phyloP scores from a whole-genome alignment of 2,888 invertebrate genomes.

The Alitta virens region DNA sequence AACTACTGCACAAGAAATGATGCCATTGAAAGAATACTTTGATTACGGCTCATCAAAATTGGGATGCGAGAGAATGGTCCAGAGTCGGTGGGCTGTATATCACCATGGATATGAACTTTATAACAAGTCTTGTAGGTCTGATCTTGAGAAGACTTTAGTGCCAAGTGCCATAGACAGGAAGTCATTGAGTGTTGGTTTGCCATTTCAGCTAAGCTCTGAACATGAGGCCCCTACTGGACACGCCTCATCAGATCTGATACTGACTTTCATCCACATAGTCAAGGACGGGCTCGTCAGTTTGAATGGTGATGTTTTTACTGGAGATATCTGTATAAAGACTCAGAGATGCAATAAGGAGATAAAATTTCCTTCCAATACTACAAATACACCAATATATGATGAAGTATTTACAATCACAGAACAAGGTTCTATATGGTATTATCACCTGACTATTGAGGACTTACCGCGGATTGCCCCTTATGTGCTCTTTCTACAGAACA shows the following conservation, averaged over 20 bases:
- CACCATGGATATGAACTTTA: conserved; percentile 10
- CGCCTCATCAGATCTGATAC: not conserved
- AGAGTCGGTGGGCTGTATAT: conserved; percentile 2
- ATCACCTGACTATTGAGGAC: conserved; percentile 15
- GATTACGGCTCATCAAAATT: not conserved
- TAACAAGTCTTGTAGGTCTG: conserved; percentile 4
- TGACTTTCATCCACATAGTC: conserved; percentile 11
- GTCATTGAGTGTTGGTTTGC: conserved; percentile 2
- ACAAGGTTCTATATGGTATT: conserved; percentile 13
- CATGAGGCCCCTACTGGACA: not conserved
- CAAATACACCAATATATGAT: conserved; percentile 6
- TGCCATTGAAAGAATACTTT: conserved; percentile 1
- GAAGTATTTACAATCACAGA: conserved; percentile 13
- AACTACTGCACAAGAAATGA: not conserved
- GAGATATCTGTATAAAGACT: conserved; percentile 2
- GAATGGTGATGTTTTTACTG: conserved; percentile 8
- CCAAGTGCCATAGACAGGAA: conserved; percentile 4
- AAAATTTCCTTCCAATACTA: not conserved
- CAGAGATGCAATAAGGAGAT: conserved; percentile 1
- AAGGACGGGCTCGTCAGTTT: conserved; percentile 2
- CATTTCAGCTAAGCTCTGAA: conserved; percentile 2
- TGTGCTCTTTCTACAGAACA: conserved; percentile 2
- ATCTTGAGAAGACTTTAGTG: not conserved
- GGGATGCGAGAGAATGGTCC: not conserved
- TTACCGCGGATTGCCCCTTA: conserved; percentile 7